Evolutionary conservation across 2,113 vertebrate species (phyloP).

Genomic region (Cinclus mexicanus): DNA sequence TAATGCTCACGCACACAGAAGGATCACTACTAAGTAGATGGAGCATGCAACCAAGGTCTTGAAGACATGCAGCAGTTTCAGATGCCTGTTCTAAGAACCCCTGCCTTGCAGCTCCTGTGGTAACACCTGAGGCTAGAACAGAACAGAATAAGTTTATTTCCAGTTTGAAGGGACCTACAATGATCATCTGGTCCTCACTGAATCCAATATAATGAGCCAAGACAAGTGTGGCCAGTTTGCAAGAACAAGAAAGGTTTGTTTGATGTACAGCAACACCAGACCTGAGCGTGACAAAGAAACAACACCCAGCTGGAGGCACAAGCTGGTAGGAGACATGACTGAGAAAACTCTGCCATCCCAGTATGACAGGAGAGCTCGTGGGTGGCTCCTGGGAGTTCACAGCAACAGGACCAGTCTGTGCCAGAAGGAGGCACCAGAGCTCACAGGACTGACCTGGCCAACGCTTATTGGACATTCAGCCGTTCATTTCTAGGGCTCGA

Average conservation of each 20-base stretch:
- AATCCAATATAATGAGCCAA: background rate
- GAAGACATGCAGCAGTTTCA: background rate
- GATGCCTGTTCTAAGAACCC: background rate
- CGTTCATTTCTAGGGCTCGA: background rate
- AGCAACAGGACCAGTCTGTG: background rate
- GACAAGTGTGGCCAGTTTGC: background rate
- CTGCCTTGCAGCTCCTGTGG: background rate
- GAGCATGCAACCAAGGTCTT: background rate
- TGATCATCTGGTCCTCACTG: background rate
- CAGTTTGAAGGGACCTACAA: background rate
- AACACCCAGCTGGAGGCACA: background rate
- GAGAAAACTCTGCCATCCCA: background rate
- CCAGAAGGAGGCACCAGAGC: background rate
- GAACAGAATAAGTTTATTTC: background rate
- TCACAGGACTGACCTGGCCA: background rate
- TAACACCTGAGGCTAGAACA: background rate
- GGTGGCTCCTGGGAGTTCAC: background rate
- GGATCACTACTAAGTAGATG: background rate
- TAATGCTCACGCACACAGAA: background rate
- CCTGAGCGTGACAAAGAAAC: background rate
- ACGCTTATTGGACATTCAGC: accelerated
- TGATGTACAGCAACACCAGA: background rate
- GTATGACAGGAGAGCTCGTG: background rate
- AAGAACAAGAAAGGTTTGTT: background rate
- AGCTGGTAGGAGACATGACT: background rate